Evolutionary conservation across 2,888 invertebrate genomes (phyloP), one percentile per base, ranked within the genome.

Genomic region (Pollenia angustigena): DNA sequence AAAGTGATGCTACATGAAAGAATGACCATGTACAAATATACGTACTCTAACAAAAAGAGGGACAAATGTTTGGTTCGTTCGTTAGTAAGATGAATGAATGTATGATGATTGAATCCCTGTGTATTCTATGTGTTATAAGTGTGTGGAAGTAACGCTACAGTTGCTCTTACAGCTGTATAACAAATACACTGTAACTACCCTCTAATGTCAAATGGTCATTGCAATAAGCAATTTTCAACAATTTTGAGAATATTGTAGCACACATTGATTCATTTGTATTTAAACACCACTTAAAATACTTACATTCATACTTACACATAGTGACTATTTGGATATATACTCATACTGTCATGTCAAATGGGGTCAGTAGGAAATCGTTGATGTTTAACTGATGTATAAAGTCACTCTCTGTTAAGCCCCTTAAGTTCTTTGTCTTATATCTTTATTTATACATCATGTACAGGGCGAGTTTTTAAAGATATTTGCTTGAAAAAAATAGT

Each of bases 201-300:
- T 81, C 76, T 74, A 84, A 81, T 84, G 83, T 84, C 78, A 84
- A 84, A 84, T 84, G 84, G 87, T 84, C 81, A 87, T 78, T 74
- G 81, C 84, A 78, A 71, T 80, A 64, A 76, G 58, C 56, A 79
- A 56, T 69, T 75, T 50, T 69, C 23, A 48, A 50, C 60, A 86
- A 78, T 81, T 66, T 87, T 54, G 18, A 83, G 72, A 86, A 83
- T 71, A 80, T 62, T 81, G 76, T 78, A 85, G 48, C 81, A 81
- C 81, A 56, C 81, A 56, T 87, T 87, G 87, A 87, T 87, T 87
- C 84, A 81, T 87, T 81, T 83, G 52, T 72, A 68, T 60, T 87
- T 76, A 81, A 81, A 81, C 48, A 83, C 72, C 58, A 76, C 32
- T 74, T 58, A 14, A 79, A 32, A 75, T 75, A 58, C 16, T 50